Conservation (phyloP, 2,113 vertebrate genomes). For the Psittacus erithacus region DNA sequence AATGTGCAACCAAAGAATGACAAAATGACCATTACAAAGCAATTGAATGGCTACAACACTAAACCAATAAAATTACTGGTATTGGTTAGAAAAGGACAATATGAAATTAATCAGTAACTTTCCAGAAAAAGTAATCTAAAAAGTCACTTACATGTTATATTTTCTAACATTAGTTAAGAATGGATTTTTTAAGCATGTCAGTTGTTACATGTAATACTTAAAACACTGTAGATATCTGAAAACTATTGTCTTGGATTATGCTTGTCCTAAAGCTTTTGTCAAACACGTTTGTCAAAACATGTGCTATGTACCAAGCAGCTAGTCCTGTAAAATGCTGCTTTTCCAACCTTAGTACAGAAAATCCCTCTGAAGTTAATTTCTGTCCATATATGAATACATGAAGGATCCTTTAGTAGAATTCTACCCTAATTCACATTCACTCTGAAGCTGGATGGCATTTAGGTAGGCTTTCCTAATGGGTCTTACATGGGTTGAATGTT, state of each 20-base stretch:
- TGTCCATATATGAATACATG: neutral
- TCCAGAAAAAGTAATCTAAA: neutral
- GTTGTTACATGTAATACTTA: neutral
- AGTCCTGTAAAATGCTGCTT: neutral
- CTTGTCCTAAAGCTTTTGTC: neutral
- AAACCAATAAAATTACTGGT: neutral
- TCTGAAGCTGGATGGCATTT: neutral
- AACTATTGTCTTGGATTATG: neutral
- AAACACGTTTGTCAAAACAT: neutral
- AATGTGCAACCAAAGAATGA: neutral
- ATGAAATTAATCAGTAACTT: neutral
- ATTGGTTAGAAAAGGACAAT: neutral
- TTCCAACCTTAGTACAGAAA: neutral
- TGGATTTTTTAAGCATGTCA: neutral
- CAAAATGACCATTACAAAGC: neutral
- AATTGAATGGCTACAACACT: neutral
- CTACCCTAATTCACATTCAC: neutral
- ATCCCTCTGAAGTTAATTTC: neutral
- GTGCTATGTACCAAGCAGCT: neutral
- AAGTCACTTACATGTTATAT: neutral
- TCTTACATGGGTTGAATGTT: neutral
- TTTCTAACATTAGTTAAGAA: neutral
- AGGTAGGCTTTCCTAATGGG: neutral
- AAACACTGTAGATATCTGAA: neutral
- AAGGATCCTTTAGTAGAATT: neutral